Base-by-base conservation (phyloP, 1,140 invertebrate species). In the Anastrepha ludens region DNA sequence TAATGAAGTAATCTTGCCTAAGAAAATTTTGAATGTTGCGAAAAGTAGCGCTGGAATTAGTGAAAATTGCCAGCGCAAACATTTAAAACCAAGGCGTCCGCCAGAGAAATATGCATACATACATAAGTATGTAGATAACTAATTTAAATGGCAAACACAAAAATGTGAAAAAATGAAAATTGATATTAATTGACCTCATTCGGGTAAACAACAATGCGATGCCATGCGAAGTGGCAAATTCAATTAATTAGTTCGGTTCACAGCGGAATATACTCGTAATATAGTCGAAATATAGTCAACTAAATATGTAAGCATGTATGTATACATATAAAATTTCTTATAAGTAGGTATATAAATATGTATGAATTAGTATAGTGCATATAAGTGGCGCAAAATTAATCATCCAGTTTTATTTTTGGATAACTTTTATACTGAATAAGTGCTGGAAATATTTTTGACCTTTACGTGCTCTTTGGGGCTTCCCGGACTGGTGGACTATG, bases 161-260 rank as follows among this genome's bases (percentile, higher is more conserved):
- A 81, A 55, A 55, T 81, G 44, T 81, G 44, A 29, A 3, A 4
- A 55, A 81, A 29, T 13, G n/a, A 55, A 81, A 55, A 81, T 81
- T 81, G 20, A 81, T 55, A 81, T 55, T 81, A 81, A 81, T 81
- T 81, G 74, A 81, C 74, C 74, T 55, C 50, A 81, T 55, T 81
- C 20, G 20, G n/a, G 17, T 17, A 41, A n/a, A 13, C 47, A 9
- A 20, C 47, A 2, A 58, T 55, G 74, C n/a, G 50, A n/a, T 29
- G 20, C 20, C 47, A 81, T 55, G 7, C 8, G 44, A 55, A 55
- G 8, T 9, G 47, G 20, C 20, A 11, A 81, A 81, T 55, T 81
- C 47, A 81, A 7, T 81, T 58, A 55, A 81, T 81, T 81, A 58
- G 47, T 29, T 20, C 47, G 47, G 74, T 81, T 81, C 47, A 55